Conservation (phyloP, 1,140 invertebrate genomes). For the Gonatopus flavifemur region DNA sequence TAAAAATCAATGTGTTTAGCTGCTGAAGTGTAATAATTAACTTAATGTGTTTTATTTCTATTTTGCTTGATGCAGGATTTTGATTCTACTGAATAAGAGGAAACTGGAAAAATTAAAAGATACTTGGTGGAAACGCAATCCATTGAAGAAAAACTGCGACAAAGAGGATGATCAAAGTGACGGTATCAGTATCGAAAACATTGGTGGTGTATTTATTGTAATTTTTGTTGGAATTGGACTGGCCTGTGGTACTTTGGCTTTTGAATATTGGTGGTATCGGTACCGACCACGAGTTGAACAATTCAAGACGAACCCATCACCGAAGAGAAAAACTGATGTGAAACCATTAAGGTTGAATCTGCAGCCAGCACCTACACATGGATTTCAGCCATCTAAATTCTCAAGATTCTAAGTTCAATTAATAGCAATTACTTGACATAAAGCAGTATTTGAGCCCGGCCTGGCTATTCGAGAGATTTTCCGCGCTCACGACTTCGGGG, state of each 20-base stretch:
- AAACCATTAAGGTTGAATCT: slow-evolving; percentile 40
- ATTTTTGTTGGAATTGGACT: slow-evolving; percentile 92
- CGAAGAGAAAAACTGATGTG: slow-evolving; percentile 21
- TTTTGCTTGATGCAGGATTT: slow-evolving; percentile 63
- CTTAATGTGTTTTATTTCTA: neutral
- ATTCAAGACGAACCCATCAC: slow-evolving; percentile 5
- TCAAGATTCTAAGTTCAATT: slow-evolving; percentile 37
- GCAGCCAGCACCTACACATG: slow-evolving; percentile 38
- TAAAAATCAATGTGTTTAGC: no score
- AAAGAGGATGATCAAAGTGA: slow-evolving; percentile 90
- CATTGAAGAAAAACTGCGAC: slow-evolving; percentile 76
- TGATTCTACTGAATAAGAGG: slow-evolving; percentile 89
- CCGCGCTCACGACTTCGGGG: no score
- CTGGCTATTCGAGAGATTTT: no score
- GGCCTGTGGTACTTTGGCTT: slow-evolving; percentile 86
- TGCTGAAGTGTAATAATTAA: neutral
- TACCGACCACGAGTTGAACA: slow-evolving; percentile 56
- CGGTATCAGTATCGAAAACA: slow-evolving; percentile 96
- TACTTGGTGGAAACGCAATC: slow-evolving; percentile 93
- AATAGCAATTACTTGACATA: no score
- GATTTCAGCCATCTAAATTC: slow-evolving; percentile 26
- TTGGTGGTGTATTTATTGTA: slow-evolving; percentile 96
- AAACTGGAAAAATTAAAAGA: slow-evolving; percentile 92
- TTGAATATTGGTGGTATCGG: slow-evolving; percentile 95
- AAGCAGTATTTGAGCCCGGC: no score